Evolutionary conservation across 2,113 vertebrate genomes (phyloP), one percentile per base, ranked within the genome.

Genomic region (Dissostichus mawsoni): DNA sequence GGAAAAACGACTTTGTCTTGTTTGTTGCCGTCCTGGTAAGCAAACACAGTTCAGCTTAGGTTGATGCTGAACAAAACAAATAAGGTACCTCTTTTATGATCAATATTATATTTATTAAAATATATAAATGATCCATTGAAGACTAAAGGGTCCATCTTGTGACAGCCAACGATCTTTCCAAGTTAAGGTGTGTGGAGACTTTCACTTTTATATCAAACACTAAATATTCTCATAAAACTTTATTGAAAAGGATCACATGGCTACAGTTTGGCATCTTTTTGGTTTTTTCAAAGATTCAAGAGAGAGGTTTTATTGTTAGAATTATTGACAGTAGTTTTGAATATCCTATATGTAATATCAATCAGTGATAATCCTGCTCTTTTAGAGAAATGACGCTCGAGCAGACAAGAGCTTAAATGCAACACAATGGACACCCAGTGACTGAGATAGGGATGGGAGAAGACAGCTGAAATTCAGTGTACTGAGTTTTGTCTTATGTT

Each of bases 351-450:
- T 51, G 36, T 29, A 29, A 29, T 29, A 29, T 41, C 36, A 41
- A 41, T 41, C 80, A 23, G 25, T 78, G 74, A 86, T 88, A 91
- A 94, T 93, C 87, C 82, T 80, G 87, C 82, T 91, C 75, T 78
- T 18, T 72, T 72, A 52, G 57, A 83, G 86, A 74, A 92, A 92
- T 83, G 83, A 87, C 82, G 74, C 76, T 20, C 16, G 3, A 20
- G 41, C 65, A 81, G 80, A 74, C 76, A 91, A 89, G 63, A 74
- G 72, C 75, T 74, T 68, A 71, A 16, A 51, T 75, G 67, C 76
- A 52, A 78, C 51, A 84, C 59, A 71, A 73, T 17, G 50, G 67
- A 58, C 56, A 59, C 7, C 25, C 47, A 44, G 20, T n/a, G 50
- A 78, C 50, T 51, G 59, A 41, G 14, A 41, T n/a, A 48, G 56